Evolutionary conservation across 2,797 vertebrate species (phyloP), one percentile per base, ranked within the genome.

Genomic region (Urosaurus nigricauda): DNA sequence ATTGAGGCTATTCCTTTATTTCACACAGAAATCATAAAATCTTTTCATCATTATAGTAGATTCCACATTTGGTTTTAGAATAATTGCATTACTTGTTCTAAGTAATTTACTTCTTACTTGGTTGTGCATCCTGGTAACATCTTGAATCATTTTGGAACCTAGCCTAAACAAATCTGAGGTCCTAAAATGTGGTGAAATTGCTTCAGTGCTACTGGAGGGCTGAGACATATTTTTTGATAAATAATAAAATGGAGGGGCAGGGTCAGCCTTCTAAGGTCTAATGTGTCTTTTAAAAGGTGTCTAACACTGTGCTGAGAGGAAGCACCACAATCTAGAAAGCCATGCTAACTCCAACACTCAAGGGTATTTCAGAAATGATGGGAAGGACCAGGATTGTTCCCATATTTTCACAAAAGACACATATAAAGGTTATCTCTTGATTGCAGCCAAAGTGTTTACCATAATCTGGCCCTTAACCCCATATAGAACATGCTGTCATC

Each of bases 91-190:
- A 40, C 9, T 14, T 53, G 2, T 79, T 79, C 47, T 79, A 79
- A 53, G n/a, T 24, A 58, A 79, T 53, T 5, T 56, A 35, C 32
- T 79, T 32, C 53, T 79, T 24, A 40, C 17, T 68, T 68, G 26
- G 65, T 68, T 68, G 65, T 68, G 5, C 60, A 65, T 80, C 88
- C 89, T 89, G 35, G 86, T 91, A 94, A 65, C 26, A 65, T 65
- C 26, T 56, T 53, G 47, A 14, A 17, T 53, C 47, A 79, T 13
- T 79, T 56, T 79, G 78, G 17, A 79, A 56, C 63, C 8, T 29
- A 9, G 63, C 63, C 11, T 65, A 65, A 65, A 65, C 7, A 29
- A 14, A 26, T 65, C 26, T 65, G 63, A 65, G 63, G 26, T 2
- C 63, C 8, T 9, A 29, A 65, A 65, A 29, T 65, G 7, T 65